Base-by-base conservation (phyloP, 2,888 invertebrate species). In the Drosophila atripex region DNA sequence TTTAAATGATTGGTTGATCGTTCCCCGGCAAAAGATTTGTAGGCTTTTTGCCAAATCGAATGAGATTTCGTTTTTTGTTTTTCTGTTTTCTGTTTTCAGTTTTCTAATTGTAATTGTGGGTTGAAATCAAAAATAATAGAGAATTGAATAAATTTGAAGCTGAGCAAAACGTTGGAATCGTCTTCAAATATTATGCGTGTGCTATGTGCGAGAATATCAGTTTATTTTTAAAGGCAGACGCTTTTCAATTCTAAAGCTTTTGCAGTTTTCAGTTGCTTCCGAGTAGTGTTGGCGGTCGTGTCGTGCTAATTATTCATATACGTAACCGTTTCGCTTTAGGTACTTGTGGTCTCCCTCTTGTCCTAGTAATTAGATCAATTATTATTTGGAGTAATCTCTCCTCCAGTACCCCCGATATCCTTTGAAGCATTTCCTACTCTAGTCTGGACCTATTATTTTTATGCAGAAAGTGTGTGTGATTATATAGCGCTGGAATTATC, bases 241-340 rank as follows among this genome's bases (percentile, higher is more conserved):
- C 77, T 78, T 75, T 82, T 77, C 72, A 74, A 80, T 79, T 73
- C 75, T 75, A 84, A 78, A 83, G 79, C 78, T 87, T 86, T 86
- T 77, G 76, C 78, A 75, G 79, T 78, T 80, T 80, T 88, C 85
- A 89, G 89, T 89, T 80, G 88, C 83, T 88, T 88, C 74, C 75
- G 75, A 88, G 78, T 85, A 78, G 86, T 82, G 88, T 80, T 88
- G 76, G 89, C 88, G 83, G 78, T 80, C 89, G 90, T 84, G 88
- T 90, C 90, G 88, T 80, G 83, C 71, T 76, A 75, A 76, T 78
- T 78, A 55, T 76, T 74, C 71, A 59, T 61, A 76, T 74, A 80
- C 72, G 78, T 76, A 71, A 77, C 73, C 69, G 56, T 54, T 51
- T 71, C 68, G 75, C 71, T 71, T 68, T 76, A 78, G 77, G 78